Conservation (phyloP, 2,797 vertebrate species). For the Ptychadena robeensis region DNA sequence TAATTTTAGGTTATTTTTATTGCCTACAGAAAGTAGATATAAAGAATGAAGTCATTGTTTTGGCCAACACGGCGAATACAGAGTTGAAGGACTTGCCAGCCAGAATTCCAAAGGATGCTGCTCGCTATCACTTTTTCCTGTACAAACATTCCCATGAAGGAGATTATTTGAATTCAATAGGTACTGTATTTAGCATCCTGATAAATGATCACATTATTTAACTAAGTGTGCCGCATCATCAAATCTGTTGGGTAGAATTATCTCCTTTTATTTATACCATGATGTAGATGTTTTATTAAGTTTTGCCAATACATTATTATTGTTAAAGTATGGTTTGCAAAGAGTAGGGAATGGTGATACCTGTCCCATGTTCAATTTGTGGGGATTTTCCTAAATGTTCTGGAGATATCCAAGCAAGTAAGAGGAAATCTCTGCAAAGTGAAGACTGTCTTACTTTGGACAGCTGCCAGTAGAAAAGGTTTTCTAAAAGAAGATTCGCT, state of each 20-base stretch:
- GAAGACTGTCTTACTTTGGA: too few species aligned
- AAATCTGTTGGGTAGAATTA: too few species aligned
- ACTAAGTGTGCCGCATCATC: background rate
- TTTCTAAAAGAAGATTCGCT: too few species aligned
- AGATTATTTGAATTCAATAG: constrained; percentile 94
- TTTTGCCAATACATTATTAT: background rate
- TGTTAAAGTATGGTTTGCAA: background rate
- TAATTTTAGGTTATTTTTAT: constrained; percentile 55
- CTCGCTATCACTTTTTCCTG: constrained; percentile 97
- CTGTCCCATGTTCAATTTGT: background rate
- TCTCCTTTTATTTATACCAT: too few species aligned
- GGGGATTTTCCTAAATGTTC: too few species aligned
- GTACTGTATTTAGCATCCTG: constrained; percentile 69
- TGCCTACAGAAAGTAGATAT: constrained; percentile 87
- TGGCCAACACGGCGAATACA: constrained; percentile 88
- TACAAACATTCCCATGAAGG: constrained; percentile 97
- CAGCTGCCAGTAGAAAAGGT: too few species aligned
- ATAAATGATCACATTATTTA: background rate
- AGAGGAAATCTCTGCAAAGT: too few species aligned
- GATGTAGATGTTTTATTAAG: too few species aligned
- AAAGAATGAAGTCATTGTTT: constrained; percentile 87
- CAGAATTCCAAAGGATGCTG: constrained; percentile 90
- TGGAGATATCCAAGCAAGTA: too few species aligned
- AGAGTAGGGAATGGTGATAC: background rate
- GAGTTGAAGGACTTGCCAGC: constrained; percentile 91